Evolutionary conservation across 2,113 vertebrate species (phyloP).

Genomic region (Hipposideros armiger): DNA sequence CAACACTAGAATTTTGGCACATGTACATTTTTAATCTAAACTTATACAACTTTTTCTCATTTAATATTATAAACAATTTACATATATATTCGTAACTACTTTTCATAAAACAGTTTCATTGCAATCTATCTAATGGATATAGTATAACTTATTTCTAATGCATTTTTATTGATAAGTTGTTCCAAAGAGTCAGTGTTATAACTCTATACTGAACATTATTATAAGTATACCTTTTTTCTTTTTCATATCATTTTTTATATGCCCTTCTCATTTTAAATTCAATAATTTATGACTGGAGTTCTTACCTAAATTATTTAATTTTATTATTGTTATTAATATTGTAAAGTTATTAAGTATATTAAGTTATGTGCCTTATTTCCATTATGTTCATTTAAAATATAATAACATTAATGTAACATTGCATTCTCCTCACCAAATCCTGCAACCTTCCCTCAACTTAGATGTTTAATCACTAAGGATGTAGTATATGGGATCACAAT

Average conservation of each 20-base stretch:
- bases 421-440: neutral
- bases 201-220: neutral
- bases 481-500: neutral
- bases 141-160: neutral
- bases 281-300: neutral
- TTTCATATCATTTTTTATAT: neutral
- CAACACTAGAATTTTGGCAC: neutral
- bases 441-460: neutral
- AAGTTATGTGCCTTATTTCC: neutral
- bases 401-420: neutral
- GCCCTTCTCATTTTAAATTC: neutral
- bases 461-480: neutral
- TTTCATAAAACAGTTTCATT: neutral
- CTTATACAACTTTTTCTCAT: neutral
- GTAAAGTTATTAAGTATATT: neutral
- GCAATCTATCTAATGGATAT: conserved; percentile 51
- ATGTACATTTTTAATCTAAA: neutral
- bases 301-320: neutral
- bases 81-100: neutral
- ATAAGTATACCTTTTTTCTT: neutral
- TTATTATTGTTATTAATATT: neutral
- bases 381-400: neutral
- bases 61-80: neutral
- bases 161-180: neutral
- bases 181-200: neutral